phyloP scores from a whole-genome alignment of 2,113 vertebrate species.

The Saccopteryx leptura region DNA sequence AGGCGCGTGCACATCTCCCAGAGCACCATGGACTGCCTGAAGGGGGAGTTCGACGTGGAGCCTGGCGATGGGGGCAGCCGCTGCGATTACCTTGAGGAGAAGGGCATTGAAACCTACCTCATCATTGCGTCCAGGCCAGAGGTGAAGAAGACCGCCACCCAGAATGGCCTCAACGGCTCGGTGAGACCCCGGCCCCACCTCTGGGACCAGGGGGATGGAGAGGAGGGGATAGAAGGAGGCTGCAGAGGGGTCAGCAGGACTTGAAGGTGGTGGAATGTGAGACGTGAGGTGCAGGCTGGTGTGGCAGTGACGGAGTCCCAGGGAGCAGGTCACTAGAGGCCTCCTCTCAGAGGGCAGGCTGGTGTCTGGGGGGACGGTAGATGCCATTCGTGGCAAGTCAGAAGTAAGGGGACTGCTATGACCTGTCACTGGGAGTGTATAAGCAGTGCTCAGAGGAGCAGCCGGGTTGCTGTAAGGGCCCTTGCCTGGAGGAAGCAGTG shows the following conservation, averaged over 20 bases:
- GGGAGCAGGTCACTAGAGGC: accelerated
- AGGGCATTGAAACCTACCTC: slow-evolving; percentile 95
- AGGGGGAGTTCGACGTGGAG: slow-evolving; percentile 96
- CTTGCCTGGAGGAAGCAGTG: background rate
- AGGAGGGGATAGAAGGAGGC: background rate
- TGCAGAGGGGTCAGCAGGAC: background rate
- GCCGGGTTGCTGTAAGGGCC: background rate
- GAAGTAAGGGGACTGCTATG: background rate
- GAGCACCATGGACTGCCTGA: slow-evolving; percentile 95
- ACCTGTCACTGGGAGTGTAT: background rate
- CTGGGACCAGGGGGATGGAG: background rate
- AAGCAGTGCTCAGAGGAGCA: accelerated
- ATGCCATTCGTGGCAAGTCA: too few relatives aligned
- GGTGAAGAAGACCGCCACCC: slow-evolving; percentile 88
- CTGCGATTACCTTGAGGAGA: slow-evolving; percentile 96
- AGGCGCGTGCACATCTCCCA: slow-evolving; percentile 98
- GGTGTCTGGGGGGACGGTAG: accelerated
- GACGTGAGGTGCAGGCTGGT: background rate
- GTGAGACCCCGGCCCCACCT: slow-evolving; percentile 85
- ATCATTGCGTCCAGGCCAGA: slow-evolving; percentile 91
- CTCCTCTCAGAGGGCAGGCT: background rate
- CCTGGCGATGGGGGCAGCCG: slow-evolving; percentile 94
- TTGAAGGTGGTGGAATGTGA: background rate
- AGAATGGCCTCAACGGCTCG: slow-evolving; percentile 92
- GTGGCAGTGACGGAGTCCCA: background rate